These are phyloP conservation scores for Alosa sapidissima DNA, from an alignment of 2,797 vertebrate species.

Conservation along the genomic window DNA sequence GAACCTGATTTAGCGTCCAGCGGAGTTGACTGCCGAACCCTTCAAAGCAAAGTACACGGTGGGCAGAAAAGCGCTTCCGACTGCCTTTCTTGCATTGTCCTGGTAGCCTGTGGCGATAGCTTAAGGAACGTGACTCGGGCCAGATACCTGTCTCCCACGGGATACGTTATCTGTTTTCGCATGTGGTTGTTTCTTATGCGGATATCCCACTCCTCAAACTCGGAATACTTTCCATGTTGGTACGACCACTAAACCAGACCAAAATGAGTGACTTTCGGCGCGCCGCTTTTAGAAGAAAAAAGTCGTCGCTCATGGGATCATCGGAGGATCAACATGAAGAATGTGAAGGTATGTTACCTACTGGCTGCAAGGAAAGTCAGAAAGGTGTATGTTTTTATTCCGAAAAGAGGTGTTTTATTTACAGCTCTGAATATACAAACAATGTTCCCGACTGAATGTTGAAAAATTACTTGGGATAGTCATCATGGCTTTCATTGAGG, in stretches of 20 bases:
- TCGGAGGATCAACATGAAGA: constrained; percentile 35
- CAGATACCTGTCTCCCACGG: not conserved
- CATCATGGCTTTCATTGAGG: too few species aligned
- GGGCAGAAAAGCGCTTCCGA: not conserved
- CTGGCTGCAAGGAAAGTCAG: not conserved
- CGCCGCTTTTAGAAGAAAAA: constrained; percentile 73
- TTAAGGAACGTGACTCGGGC: not conserved
- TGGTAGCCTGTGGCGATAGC: not conserved
- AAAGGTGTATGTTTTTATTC: not conserved
- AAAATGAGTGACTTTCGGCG: constrained; percentile 71
- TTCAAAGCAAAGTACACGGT: not conserved
- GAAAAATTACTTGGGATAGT: not conserved
- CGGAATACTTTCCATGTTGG: constrained; percentile 58
- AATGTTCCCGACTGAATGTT: not conserved
- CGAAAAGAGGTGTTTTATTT: not conserved
- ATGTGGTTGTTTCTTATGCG: not conserved
- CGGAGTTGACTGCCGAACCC: not conserved
- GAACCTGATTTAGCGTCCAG: not conserved
- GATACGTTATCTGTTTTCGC: not conserved
- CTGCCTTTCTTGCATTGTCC: not conserved
- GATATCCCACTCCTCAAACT: not conserved
- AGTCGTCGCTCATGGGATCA: constrained; percentile 41
- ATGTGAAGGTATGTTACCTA: constrained; percentile 59
- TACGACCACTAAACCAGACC: constrained; percentile 28
- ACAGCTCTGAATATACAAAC: not conserved